Conservation (phyloP, 1,140 invertebrate species). For the Planococcus citri region DNA sequence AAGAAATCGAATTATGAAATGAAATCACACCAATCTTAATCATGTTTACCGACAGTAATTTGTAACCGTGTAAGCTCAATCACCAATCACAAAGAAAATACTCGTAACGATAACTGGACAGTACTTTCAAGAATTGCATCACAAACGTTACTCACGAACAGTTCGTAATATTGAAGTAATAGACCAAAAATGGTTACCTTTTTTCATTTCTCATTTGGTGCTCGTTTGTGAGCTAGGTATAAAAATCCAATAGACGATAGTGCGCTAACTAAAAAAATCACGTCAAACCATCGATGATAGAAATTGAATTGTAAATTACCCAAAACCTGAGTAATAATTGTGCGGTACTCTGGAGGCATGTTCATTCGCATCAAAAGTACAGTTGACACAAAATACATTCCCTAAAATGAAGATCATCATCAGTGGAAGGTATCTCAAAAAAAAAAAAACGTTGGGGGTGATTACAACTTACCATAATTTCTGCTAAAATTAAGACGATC, state of each 20-base stretch:
- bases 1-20: no score
- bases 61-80: no score
- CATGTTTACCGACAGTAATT: no score
- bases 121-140: no score
- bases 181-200: no score
- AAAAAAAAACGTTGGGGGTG: no score
- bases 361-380: conserved; percentile 98
- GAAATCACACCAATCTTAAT: no score
- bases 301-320: conserved; percentile 98
- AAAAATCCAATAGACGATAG: conserved; percentile 90
- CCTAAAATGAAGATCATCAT: conserved; percentile 42
- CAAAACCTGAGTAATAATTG: conserved; percentile 94
- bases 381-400: conserved; percentile 99
- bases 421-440: no score
- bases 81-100: no score
- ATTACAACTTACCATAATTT: conserved; percentile 76
- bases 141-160: no score
- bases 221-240: conserved; percentile 84
- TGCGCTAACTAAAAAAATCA: conserved; percentile 96
- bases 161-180: no score
- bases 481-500: conserved; percentile 89
- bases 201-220: conserved; percentile 38
- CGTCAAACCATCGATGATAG: conserved; percentile 99
- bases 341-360: conserved; percentile 94
- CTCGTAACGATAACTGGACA: no score